Conservation (phyloP, 2,113 vertebrate species). For the Bubo bubo region DNA sequence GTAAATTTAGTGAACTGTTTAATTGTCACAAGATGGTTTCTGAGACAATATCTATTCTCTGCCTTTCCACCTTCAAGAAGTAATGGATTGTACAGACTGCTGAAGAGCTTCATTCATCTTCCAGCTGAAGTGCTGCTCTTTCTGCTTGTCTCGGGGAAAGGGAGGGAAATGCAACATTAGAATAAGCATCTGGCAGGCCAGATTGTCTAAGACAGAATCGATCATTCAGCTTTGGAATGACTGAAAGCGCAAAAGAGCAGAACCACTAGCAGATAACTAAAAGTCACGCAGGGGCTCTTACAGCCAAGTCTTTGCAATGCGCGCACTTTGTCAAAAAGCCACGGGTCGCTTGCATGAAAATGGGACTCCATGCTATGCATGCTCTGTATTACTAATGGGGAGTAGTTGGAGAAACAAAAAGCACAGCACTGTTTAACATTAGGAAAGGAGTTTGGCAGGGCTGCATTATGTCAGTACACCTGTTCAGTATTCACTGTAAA, state of each 20-base stretch:
- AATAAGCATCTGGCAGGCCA: constrained; percentile 24
- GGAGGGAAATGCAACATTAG: neutral
- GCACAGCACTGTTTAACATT: neutral
- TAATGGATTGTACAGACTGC: neutral
- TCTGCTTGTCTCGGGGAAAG: neutral
- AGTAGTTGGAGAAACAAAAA: neutral
- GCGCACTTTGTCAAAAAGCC: neutral
- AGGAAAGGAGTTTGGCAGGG: neutral
- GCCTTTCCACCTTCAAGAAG: constrained; percentile 17
- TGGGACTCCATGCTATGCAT: neutral
- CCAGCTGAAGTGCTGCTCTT: constrained; percentile 1
- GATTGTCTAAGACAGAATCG: constrained; percentile 2
- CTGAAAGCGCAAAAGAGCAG: neutral
- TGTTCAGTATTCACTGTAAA: constrained; percentile 45
- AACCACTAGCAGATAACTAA: neutral
- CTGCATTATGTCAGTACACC: constrained; percentile 25
- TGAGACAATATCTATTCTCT: constrained; percentile 1
- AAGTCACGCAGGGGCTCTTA: neutral
- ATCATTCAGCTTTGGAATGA: neutral
- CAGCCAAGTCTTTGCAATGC: neutral
- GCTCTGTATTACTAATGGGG: neutral
- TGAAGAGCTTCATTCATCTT: constrained; percentile 32
- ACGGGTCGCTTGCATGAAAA: neutral
- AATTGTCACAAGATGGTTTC: constrained; percentile 4
- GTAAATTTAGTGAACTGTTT: constrained; percentile 29